phyloP scores from a whole-genome alignment of 2,113 vertebrate genomes.

The Erinaceus europaeus region DNA sequence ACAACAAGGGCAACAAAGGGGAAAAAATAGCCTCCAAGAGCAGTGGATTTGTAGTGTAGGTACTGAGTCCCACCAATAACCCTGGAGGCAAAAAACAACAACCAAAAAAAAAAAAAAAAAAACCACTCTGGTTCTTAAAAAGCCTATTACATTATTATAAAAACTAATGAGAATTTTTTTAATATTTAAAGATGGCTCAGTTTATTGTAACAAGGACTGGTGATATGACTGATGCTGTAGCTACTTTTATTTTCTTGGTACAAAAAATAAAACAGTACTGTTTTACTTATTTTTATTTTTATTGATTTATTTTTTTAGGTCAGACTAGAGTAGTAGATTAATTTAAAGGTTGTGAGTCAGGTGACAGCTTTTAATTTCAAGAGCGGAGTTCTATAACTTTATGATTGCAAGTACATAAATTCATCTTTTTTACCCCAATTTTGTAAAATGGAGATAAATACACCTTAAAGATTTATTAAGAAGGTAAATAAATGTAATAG shows the following conservation, averaged over 20 bases:
- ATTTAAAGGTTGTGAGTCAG: background rate
- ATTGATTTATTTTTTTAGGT: conserved; percentile 15
- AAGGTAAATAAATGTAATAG: background rate
- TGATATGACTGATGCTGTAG: background rate
- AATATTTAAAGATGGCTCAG: background rate
- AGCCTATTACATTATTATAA: background rate
- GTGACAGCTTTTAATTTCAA: background rate
- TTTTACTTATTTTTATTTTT: too few species aligned
- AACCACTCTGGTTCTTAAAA: too few species aligned
- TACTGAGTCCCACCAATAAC: too few species aligned
- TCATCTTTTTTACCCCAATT: background rate
- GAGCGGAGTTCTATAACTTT: background rate
- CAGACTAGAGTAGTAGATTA: conserved; percentile 9
- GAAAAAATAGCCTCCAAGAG: too few species aligned
- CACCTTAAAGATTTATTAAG: background rate
- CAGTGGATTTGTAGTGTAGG: too few species aligned
- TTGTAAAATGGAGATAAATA: background rate
- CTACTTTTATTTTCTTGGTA: background rate
- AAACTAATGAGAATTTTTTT: conserved; percentile 5
- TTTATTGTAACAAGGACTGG: background rate
- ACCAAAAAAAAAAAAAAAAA: too few species aligned
- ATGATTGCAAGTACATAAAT: background rate
- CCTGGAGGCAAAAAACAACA: too few species aligned
- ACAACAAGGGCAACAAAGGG: too few species aligned
- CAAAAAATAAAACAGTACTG: background rate